Base-by-base conservation (phyloP, 2,113 vertebrate genomes). In the Siniperca knerii region DNA sequence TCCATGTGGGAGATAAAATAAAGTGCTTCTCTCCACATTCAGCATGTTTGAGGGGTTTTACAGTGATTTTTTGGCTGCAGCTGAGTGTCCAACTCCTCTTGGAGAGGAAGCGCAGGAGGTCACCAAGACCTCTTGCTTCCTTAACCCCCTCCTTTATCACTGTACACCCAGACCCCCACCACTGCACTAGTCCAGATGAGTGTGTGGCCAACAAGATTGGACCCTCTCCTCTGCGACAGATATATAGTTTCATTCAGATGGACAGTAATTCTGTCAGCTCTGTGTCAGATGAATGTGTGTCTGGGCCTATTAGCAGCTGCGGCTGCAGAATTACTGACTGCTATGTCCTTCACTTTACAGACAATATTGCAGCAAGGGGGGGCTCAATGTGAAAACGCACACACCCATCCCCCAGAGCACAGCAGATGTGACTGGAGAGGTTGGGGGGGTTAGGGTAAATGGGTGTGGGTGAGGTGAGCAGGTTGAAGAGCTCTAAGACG, bases 161-260 rank as follows among this genome's bases (percentile, higher is more conserved):
- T 8, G 73, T 8, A 54, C 60, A 50, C 11, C 50, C 83, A 83
- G 75, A 77, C 83, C 77, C 79, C 86, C 82, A 57, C 82, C 60
- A 6, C 81, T 54, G 58, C 83, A 54, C 77, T 35, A 7, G 58
- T 64, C 75, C 75, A 90, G 71, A 90, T 84, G 80, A 83, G 77
- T 86, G 71, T 60, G 73, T 58, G 67, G 44, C 50, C 52, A 88
- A 64, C 91, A 83, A 92, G 92, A 95, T 95, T 95, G 93, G 93
- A 94, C 61, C 92, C 89, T 93, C 93, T 91, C 50, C 69, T 69
- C 69, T n/a, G 58, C 40, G 58, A 62, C 92, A 95, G 96, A 96
- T 96, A 95, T 96, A 96, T 94, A 79, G 96, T 96, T 96, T 95
- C 91, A 95, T 96, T 96, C 94, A 90, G 91, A 93, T 86, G 86